Evolutionary conservation across 2,113 vertebrate genomes (phyloP), one percentile per base, ranked within the genome.

Genomic region (Thunnus maccoyii): DNA sequence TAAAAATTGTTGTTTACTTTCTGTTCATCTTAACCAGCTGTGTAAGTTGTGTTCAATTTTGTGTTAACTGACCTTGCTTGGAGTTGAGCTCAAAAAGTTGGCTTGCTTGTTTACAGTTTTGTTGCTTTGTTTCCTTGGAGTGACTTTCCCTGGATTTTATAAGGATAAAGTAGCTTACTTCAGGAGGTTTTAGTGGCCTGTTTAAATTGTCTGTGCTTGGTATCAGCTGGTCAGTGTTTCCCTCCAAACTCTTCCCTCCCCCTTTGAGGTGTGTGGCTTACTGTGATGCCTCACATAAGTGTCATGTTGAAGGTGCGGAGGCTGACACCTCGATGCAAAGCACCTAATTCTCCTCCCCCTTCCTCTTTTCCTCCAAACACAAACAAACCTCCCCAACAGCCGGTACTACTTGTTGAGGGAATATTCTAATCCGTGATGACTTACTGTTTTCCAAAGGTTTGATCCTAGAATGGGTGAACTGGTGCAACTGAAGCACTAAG

Each of bases 271-370:
- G 81, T 87, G 84, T 79, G 85, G 76, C 74, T 75, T 18, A 3
- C 56, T 48, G 63, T 81, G 70, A 85, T 44, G 68, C 92, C 74
- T 80, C 91, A 88, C 62, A 70, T 84, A 82, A 7, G 90, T 88
- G 93, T 87, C 50, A 72, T 9, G 47, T 78, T 76, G 61, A 56
- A 52, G 57, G 87, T 77, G 93, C 75, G 66, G 51, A 78, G 51
- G 54, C 65, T 80, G 58, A 78, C 92, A 76, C 89, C 84, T 89
- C 4, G 0, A 55, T 71, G 65, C 72, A 77, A 91, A 87, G 55
- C 60, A 72, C 73, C 70, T 71, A 16, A n/a, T 15, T 22, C 25
- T 67, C 12, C 86, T 56, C 71, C 70, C 80, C 4, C 82, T 86
- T 89, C 84, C 85, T 69, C 36, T 72, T 69, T 51, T 11, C 54